phyloP scores from a whole-genome alignment of 2,797 vertebrate genomes.

The Urocyon cinereoargenteus region DNA sequence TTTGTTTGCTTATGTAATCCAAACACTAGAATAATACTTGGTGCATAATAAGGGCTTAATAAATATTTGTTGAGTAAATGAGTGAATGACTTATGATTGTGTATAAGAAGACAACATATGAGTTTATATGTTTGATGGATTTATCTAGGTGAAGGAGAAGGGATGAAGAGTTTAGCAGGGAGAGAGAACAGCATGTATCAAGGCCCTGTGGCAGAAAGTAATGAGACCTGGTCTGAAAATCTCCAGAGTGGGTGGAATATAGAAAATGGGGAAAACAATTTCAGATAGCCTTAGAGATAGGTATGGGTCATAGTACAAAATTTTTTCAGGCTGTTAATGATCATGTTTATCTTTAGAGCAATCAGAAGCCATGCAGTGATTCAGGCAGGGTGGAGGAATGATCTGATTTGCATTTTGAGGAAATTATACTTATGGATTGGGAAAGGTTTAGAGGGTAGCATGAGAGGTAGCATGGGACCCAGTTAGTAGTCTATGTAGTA shows the following conservation, averaged over 20 bases:
- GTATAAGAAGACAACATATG: not conserved
- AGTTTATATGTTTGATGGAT: not conserved
- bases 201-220: not conserved
- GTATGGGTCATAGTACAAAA: not conserved
- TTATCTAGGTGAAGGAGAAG: not conserved
- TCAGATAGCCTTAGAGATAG: not conserved
- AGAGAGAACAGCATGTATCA: not conserved
- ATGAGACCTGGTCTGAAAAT: not conserved
- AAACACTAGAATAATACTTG: slow-evolving; percentile 13
- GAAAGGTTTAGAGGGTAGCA: not conserved
- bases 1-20: not conserved
- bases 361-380: not conserved
- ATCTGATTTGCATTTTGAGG: not conserved
- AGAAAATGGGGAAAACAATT: not conserved
- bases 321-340: not conserved
- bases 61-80: slow-evolving; percentile 7
- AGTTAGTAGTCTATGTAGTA: not conserved
- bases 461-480: no score
- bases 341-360: slow-evolving; percentile 15
- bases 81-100: slow-evolving; percentile 18
- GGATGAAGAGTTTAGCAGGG: not conserved
- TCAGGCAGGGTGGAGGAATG: not conserved
- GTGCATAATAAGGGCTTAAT: not conserved
- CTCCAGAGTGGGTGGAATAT: not conserved
- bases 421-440: not conserved